Conservation (phyloP, 2,113 vertebrate species). For the Coturnix japonica region DNA sequence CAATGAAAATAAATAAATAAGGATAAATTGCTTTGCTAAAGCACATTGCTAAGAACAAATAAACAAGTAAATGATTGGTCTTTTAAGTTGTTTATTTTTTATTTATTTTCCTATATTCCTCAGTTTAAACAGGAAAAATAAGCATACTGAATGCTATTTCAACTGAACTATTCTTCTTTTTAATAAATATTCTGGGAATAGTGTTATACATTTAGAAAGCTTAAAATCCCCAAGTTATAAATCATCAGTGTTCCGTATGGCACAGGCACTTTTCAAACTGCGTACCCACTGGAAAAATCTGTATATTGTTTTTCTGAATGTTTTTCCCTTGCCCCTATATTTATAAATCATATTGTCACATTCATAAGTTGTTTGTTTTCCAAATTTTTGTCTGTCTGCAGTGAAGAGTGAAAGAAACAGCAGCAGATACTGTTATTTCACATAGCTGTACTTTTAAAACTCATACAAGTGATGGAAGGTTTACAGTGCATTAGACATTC, state of each 20-base stretch:
- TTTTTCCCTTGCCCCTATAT: slow-evolving; percentile 47
- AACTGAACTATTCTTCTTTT: slow-evolving; percentile 12
- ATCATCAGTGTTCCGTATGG: slow-evolving; percentile 46
- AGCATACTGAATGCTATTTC: slow-evolving; percentile 1
- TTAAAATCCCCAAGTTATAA: slow-evolving; percentile 43
- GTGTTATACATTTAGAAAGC: slow-evolving; percentile 24
- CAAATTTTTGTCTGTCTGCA: slow-evolving; percentile 12
- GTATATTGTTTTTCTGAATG: slow-evolving; percentile 53
- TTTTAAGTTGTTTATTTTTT: background rate
- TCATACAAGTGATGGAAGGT: background rate
- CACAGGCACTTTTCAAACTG: slow-evolving; percentile 27
- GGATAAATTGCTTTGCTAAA: background rate
- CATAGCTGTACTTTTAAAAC: background rate
- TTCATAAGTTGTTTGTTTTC: slow-evolving; percentile 43
- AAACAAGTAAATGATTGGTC: background rate
- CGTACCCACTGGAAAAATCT: slow-evolving; percentile 31
- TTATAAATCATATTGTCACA: slow-evolving; percentile 66
- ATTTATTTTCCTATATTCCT: background rate
- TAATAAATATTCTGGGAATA: slow-evolving; percentile 58
- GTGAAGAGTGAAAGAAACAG: background rate
- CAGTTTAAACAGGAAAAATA: background rate
- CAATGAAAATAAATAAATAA: background rate
- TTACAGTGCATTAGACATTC: slow-evolving; percentile 4
- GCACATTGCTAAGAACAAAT: background rate
- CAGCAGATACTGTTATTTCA: background rate